A percentile compares a stretch with the other conserved stretches of the same genome.
Evolutionary conservation across 1,140 invertebrate genomes (phyloP).

Genomic region (Centruroides vittatus): DNA sequence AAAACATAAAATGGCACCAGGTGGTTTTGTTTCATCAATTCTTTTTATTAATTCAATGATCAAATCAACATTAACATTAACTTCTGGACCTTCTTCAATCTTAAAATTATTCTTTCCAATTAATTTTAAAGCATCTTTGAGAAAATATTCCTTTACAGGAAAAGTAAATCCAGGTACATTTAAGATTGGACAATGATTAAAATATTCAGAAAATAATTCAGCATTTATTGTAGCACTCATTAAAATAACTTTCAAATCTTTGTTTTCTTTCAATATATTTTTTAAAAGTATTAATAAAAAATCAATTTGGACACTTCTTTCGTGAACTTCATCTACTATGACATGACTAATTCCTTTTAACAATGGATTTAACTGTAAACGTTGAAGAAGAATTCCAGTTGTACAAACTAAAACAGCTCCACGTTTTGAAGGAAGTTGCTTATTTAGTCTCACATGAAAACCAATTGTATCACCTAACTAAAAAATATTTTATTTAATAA

Average conservation of each 20-base stretch:
- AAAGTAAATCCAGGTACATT: conserved; percentile 88
- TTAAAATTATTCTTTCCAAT: conserved; percentile 2
- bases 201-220: conserved; percentile 78
- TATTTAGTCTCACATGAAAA: conserved; percentile 58
- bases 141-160: conserved; percentile 82
- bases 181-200: conserved; percentile 63
- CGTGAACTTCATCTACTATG: conserved; percentile 87
- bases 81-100: not conserved
- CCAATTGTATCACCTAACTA: conserved; percentile 60
- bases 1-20: conserved; percentile 39
- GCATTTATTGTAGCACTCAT: conserved; percentile 97
- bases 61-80: not conserved
- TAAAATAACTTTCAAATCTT: conserved; percentile 61
- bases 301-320: conserved; percentile 84
- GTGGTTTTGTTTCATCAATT: conserved; percentile 26
- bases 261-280: conserved; percentile 38
- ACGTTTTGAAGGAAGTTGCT: conserved; percentile 22
- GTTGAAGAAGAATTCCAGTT: conserved; percentile 49
- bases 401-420: conserved; percentile 70
- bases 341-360: conserved; percentile 66
- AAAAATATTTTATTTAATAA: conserved; percentile 24
- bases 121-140: conserved; percentile 29
- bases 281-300: conserved; percentile 77
- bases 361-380: conserved; percentile 41
- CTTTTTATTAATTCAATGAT: conserved; percentile 13